Base-by-base conservation (phyloP, 2,797 vertebrate species). In the Aplochiton taeniatus region DNA sequence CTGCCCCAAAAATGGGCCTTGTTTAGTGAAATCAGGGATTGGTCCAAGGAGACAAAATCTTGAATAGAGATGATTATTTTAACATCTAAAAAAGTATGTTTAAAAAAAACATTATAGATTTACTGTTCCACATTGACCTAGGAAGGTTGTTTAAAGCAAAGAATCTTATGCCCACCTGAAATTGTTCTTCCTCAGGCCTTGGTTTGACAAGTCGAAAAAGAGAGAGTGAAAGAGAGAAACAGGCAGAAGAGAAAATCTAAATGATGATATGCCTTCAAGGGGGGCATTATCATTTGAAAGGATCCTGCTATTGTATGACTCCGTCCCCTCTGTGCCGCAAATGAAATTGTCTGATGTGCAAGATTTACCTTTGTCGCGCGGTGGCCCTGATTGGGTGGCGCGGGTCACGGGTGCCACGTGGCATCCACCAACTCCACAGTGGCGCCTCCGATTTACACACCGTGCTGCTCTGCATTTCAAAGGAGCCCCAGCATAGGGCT, bases 281-380 rank as follows among this genome's bases (percentile, higher is more conserved):
- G 77, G 86, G 80, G 84, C 82, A 93, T 93, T 92, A 93, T 89
- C 92, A 92, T 93, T 85, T 92, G 89, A 93, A 93, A 93, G 89
- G 89, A 90, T 89, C 83, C 91, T 82, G 86, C 86, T 88, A 90
- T 90, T 87, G 86, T 89, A 87, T 50, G 75, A 80, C 84, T 86
- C 75, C 75, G 67, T 92, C 85, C 82, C 90, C 90, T 90, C 89
- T 92, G 92, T 84, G 91, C 90, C 84, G 91, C 90, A 93, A 95
- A 94, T 93, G 83, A 93, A 93, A 94, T 91, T 87, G 91, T 93
- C 90, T 92, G 87, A 92, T 94, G 93, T 92, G 89, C 79, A 86
- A 92, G 91, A 93, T 93, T 93, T 92, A 92, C 90, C 90, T 92
- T 92, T 89, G 90, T 89, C 80, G 84, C 85, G 85, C 86, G 86